A percentile compares a stretch with the other conserved stretches of the same genome.
These are phyloP conservation scores for Calliopsis andreniformis DNA, from an alignment of 1,140 invertebrate species.

Conservation along the genomic window DNA sequence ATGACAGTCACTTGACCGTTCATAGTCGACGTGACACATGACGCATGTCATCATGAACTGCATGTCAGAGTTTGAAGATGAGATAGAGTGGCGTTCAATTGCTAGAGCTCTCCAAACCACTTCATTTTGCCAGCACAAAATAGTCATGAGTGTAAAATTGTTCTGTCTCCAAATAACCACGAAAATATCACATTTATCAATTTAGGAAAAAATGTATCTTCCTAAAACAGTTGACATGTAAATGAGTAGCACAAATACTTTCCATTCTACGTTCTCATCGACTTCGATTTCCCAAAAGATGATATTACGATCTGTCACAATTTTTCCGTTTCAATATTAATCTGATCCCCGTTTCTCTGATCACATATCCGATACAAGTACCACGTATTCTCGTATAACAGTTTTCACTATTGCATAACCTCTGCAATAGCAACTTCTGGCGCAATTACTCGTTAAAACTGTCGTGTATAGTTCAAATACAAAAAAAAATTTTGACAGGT, in stretches of 20 bases:
- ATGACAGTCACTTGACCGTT: conserved; percentile 12
- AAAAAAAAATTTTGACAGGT: conserved; percentile 1
- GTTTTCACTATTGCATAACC: conserved; percentile 56
- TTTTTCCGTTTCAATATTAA: too few relatives aligned
- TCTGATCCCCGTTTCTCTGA: conserved; percentile 8
- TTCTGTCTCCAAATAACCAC: conserved; percentile 6
- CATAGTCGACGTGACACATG: conserved; percentile 9
- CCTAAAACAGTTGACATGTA: too few relatives aligned
- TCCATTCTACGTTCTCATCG: neutral
- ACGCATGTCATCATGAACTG: too few relatives aligned
- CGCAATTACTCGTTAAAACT: conserved; percentile 13
- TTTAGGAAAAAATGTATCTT: too few relatives aligned
- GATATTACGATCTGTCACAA: too few relatives aligned
- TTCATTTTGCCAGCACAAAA: conserved; percentile 34
- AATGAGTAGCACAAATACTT: too few relatives aligned
- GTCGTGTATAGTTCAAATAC: neutral
- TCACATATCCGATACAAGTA: conserved; percentile 15
- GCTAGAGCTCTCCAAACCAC: conserved; percentile 43
- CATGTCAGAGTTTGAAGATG: conserved; percentile 1
- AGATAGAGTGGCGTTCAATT: conserved; percentile 34
- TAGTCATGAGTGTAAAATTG: conserved; percentile 12
- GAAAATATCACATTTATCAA: neutral
- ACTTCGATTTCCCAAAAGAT: neutral
- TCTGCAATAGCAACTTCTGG: conserved; percentile 28
- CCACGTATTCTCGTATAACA: neutral